Base-by-base conservation (phyloP, 2,888 invertebrate species). In the Tillus elongatus region DNA sequence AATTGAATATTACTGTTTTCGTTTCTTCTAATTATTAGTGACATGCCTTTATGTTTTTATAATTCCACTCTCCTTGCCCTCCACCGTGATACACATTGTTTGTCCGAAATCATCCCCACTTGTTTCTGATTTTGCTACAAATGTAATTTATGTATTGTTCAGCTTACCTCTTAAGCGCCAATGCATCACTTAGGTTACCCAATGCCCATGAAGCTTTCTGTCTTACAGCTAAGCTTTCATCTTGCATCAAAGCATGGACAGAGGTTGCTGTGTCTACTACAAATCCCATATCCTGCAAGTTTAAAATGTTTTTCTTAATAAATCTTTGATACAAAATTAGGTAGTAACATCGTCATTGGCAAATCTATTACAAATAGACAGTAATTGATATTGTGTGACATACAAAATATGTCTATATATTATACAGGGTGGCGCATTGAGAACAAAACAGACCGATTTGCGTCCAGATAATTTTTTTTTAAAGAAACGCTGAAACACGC, bases 171-270 rank as follows among this genome's bases (percentile, higher is more conserved):
- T 81, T 82, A 16, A 78, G 67, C 2, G 85, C 75, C 0, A 91
- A 67, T 1, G 85, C 82, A 58, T 90, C 88, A 51, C 82, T 85
- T 4, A 91, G 72, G 60, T 89, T 91, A 1, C 84, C 91, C 42
- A 92, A 67, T 0, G 90, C 77, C 91, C 91, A 92, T 1, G 85
- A 80, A 0, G 86, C 82, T 62, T 90, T 90, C 1, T 81, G 73
- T 13, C 84, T 70, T 0, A 90, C 85, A 2, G 73, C 72, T 13
- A 81, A 58, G 46, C 77, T 78, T 0, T 68, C 58, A 52, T 89
- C 86, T 2, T 73, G 67, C 6, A 10, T 10, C 32, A 82, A 63
- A 0, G 80, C 71, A 13, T 73, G 61, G 13, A 87, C 74, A 29
- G 80, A 73, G 56, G 86, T 83, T 0, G 82, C 81, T 9, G 83